These are phyloP conservation scores for Drosophila nikananu DNA, from an alignment of 1,140 invertebrate genomes.

Conservation along the genomic window DNA sequence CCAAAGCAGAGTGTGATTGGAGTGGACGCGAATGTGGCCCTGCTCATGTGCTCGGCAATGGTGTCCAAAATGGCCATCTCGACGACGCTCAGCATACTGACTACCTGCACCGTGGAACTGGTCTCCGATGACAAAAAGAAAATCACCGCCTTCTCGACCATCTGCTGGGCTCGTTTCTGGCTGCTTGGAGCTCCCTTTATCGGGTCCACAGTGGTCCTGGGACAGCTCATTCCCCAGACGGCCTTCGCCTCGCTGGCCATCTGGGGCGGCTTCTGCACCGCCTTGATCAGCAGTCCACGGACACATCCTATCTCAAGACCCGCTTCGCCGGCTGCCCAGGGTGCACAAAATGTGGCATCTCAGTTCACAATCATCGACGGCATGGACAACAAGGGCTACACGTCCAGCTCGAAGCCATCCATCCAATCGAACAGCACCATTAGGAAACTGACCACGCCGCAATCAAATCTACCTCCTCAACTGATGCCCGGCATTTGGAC, in stretches of 20 bases:
- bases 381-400: conserved; percentile 76
- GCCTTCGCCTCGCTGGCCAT: conserved; percentile 77
- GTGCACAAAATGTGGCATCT: conserved; percentile 66
- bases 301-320: conserved; percentile 72
- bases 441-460: conserved; percentile 69
- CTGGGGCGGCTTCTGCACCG: conserved; percentile 71
- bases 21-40: conserved; percentile 67
- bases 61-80: conserved; percentile 84
- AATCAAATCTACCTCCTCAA: conserved; percentile 84
- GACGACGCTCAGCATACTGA: conserved; percentile 79
- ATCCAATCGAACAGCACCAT: conserved; percentile 67
- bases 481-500: conserved; percentile 84
- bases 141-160: conserved; percentile 80
- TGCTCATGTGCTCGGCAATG: conserved; percentile 83
- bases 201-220: conserved; percentile 77
- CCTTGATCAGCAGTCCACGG: conserved; percentile 77
- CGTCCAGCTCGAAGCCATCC: conserved; percentile 59
- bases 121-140: conserved; percentile 78
- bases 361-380: conserved; percentile 74
- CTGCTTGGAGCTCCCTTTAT: conserved; percentile 82
- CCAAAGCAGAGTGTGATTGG: conserved; percentile 66
- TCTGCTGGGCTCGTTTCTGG: conserved; percentile 84
- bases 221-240: conserved; percentile 80
- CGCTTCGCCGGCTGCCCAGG: conserved; percentile 48
- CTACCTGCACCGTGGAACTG: conserved; percentile 82